Evolutionary conservation across 92 coral and sea anemone genomes (phyloP).

Genomic region (Parazoanthus atlanticus): DNA sequence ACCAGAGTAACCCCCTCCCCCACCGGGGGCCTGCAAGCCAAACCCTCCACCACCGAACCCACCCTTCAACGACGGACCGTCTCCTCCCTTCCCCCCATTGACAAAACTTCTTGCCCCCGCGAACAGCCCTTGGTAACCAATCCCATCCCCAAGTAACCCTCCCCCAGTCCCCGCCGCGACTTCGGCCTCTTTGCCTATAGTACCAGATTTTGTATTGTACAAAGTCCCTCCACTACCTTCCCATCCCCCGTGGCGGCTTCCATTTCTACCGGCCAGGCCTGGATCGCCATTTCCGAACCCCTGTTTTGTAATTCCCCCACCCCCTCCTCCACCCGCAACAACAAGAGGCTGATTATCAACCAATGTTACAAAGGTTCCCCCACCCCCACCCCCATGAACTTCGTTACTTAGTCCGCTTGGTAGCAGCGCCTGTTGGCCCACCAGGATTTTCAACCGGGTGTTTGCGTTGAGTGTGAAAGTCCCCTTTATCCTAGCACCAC

Average conservation of each 20-base stretch:
- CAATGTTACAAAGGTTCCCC: constrained; percentile 79
- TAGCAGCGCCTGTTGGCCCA: constrained; percentile 75
- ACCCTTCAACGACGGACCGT: constrained; percentile 20
- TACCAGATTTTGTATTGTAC: constrained; percentile 46
- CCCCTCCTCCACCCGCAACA: constrained; percentile 96
- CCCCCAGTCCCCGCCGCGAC: constrained; percentile 54
- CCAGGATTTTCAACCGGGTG: constrained; percentile 62
- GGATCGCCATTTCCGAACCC: constrained; percentile 76
- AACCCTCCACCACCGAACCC: constrained; percentile 76
- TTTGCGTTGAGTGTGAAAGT: constrained; percentile 54
- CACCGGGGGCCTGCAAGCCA: constrained; percentile 48
- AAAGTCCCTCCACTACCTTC: constrained; percentile 69
- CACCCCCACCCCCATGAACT: constrained; percentile 91
- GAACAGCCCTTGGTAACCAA: neutral
- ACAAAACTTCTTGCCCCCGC: constrained; percentile 41
- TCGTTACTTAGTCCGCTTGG: constrained; percentile 4
- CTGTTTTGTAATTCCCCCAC: constrained; percentile 63
- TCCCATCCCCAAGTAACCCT: constrained; percentile 57
- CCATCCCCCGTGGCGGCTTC: constrained; percentile 76
- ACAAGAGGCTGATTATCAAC: constrained; percentile 54
- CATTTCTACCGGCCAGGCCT: constrained; percentile 70
- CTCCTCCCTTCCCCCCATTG: constrained; percentile 66
- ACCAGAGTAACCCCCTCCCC: constrained; percentile 91
- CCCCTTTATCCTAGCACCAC: constrained; percentile 81
- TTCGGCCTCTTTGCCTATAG: neutral